These are phyloP conservation scores for Hololepta plana DNA, from an alignment of 2,888 invertebrate genomes.

Conservation along the genomic window DNA sequence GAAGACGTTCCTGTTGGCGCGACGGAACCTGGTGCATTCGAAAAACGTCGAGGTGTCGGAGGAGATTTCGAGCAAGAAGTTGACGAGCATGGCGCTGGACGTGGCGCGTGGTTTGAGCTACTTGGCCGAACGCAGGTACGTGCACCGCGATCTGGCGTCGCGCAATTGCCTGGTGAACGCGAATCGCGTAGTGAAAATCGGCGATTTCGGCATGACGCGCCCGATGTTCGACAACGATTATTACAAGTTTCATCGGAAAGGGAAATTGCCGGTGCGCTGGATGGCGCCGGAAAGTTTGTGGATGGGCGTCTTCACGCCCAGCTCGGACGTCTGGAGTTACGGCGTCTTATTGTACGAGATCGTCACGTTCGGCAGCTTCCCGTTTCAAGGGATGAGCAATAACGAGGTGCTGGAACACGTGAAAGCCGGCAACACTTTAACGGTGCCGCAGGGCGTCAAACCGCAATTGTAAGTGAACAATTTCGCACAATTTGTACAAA, in stretches of 20 bases:
- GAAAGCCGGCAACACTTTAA: slow-evolving; percentile 53
- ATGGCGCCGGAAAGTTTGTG: slow-evolving; percentile 82
- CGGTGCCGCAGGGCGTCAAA: slow-evolving; percentile 58
- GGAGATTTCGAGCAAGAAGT: slow-evolving; percentile 58
- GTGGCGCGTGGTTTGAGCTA: slow-evolving; percentile 72
- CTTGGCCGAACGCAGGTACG: slow-evolving; percentile 67
- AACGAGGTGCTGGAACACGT: slow-evolving; percentile 68
- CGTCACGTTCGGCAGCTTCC: slow-evolving; percentile 79
- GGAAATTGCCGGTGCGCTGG: slow-evolving; percentile 81
- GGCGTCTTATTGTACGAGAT: slow-evolving; percentile 78
- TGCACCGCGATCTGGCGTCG: slow-evolving; percentile 74
- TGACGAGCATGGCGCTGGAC: slow-evolving; percentile 78
- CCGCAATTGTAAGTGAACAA: slow-evolving; percentile 55
- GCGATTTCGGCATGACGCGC: slow-evolving; percentile 86
- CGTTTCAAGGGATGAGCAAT: slow-evolving; percentile 76
- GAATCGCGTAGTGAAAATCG: slow-evolving; percentile 59
- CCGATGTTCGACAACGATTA: slow-evolving; percentile 77
- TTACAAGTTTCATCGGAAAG: slow-evolving; percentile 70
- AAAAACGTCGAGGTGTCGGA: slow-evolving; percentile 44
- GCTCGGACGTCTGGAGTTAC: slow-evolving; percentile 82
- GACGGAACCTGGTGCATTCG: slow-evolving; percentile 62
- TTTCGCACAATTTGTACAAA: not conserved
- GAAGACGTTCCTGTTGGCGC: slow-evolving; percentile 71
- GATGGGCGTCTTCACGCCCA: slow-evolving; percentile 66
- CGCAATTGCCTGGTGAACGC: slow-evolving; percentile 54